A percentile compares a stretch with the other conserved stretches of the same genome.
phyloP scores from a whole-genome alignment of 1,140 invertebrate species.

The Tetranychus urticae region DNA sequence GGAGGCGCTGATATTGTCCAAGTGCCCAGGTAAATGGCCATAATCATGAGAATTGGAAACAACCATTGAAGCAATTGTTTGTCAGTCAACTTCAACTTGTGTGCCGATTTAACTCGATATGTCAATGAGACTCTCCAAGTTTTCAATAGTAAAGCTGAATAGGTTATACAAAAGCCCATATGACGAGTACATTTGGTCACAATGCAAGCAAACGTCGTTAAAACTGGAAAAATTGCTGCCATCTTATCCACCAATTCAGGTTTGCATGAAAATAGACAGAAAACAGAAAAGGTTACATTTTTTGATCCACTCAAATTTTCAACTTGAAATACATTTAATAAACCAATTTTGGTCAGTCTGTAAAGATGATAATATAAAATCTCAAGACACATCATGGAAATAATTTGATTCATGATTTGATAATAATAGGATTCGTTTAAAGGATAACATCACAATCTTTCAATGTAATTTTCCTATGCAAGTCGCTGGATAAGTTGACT shows the following conservation, averaged over 20 bases:
- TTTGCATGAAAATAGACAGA: background rate
- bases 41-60: constrained; percentile 59
- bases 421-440: too few species aligned
- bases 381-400: too few species aligned
- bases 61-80: constrained; percentile 72
- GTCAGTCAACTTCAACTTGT: constrained; percentile 73
- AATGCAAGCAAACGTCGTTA: constrained; percentile 53
- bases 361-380: too few species aligned
- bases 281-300: too few species aligned
- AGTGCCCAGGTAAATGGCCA: constrained; percentile 60
- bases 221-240: constrained; percentile 62
- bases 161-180: constrained; percentile 70
- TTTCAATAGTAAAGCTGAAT: constrained; percentile 70
- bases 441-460: too few species aligned
- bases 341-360: too few species aligned
- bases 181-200: constrained; percentile 72
- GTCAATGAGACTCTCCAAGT: constrained; percentile 80
- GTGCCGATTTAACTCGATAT: constrained; percentile 74
- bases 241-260: constrained; percentile 35
- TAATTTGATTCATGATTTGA: too few species aligned
- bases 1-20: constrained; percentile 67
- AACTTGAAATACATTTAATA: too few species aligned
- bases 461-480: too few species aligned
- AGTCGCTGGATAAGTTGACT: too few species aligned
- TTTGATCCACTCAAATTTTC: too few species aligned